Conservation (phyloP, 2,113 vertebrate genomes). For the Oncorhynchus mykiss region DNA sequence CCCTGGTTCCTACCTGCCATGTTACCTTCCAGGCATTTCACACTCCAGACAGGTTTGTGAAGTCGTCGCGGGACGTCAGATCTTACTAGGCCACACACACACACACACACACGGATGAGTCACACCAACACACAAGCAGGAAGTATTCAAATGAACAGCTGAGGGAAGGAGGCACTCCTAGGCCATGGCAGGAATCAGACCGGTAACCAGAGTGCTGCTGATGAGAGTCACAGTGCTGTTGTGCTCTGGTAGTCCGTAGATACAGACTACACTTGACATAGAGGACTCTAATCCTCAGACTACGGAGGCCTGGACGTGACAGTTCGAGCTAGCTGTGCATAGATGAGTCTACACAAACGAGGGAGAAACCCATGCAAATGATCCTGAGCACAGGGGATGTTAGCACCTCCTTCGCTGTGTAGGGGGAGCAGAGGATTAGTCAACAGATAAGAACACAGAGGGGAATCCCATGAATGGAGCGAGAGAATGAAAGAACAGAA, state of each 20-base stretch:
- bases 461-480: not conserved
- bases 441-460: not conserved
- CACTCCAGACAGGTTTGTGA: not conserved
- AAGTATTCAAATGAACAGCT: not conserved
- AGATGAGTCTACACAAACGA: not conserved
- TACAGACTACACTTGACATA: not conserved
- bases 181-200: not conserved
- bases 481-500: not conserved
- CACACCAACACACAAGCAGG: not conserved
- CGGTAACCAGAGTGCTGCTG: not conserved
- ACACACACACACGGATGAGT: not conserved
- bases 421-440: not conserved
- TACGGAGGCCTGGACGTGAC: not conserved
- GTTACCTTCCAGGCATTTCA: not conserved
- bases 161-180: not conserved
- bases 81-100: not conserved
- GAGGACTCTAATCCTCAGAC: not conserved
- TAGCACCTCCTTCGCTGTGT: not conserved
- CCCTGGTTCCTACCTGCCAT: not conserved
- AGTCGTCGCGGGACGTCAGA: too few relatives aligned
- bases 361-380: not conserved
- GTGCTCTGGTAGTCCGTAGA: not conserved
- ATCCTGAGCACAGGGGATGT: not conserved
- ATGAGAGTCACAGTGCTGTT: not conserved
- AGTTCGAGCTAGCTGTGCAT: not conserved